Evolutionary conservation across 2,888 invertebrate genomes (phyloP).

Genomic region (Microplitis deprimator): DNA sequence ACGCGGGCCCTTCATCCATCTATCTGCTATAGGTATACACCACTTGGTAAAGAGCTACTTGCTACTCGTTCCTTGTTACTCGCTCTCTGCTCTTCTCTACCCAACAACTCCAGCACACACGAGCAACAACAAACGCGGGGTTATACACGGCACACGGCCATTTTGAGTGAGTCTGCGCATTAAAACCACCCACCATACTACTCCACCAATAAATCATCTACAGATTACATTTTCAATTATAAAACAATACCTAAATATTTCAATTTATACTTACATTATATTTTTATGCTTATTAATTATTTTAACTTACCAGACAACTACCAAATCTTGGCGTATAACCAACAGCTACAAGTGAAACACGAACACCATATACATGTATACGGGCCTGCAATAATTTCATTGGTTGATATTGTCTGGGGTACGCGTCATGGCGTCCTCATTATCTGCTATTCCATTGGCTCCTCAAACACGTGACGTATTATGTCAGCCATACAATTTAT

Average conservation of each 20-base stretch:
- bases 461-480: constrained; percentile 59
- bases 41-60: constrained; percentile 6
- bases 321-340: constrained; percentile 49
- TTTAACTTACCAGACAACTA: constrained; percentile 59
- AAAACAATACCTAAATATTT: constrained; percentile 1
- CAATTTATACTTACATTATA: constrained; percentile 43
- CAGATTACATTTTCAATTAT: constrained; percentile 30
- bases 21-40: constrained; percentile 5
- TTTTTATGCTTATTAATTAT: constrained; percentile 40
- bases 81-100: constrained; percentile 25
- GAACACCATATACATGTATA: constrained; percentile 65
- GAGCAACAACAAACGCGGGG: constrained; percentile 60
- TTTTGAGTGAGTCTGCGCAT: constrained; percentile 71
- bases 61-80: neutral
- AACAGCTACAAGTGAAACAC: constrained; percentile 61
- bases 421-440: constrained; percentile 63
- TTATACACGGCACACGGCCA: constrained; percentile 59
- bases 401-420: constrained; percentile 55
- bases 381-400: constrained; percentile 63
- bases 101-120: neutral
- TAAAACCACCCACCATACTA: constrained; percentile 67
- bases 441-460: constrained; percentile 55
- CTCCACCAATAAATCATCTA: constrained; percentile 61
- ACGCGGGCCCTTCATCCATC: constrained; percentile 58
- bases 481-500: constrained; percentile 47